Conservation (phyloP, 2,113 vertebrate genomes). For the Gambusia holbrooki region DNA sequence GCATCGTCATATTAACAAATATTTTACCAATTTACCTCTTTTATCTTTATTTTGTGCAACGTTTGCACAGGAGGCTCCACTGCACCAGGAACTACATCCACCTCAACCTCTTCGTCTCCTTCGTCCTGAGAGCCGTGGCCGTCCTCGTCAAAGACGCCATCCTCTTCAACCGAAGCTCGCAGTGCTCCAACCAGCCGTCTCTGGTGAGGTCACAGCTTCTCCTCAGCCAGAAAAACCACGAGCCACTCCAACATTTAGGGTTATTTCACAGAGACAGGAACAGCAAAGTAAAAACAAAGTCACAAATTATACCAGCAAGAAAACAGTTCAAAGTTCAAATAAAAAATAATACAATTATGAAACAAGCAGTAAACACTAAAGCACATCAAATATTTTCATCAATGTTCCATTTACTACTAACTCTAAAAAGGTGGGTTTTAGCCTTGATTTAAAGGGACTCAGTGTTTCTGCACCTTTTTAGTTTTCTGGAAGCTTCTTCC, state of each 20-base stretch:
- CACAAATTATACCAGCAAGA: neutral
- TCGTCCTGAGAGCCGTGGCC: slow-evolving; percentile 89
- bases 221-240: neutral
- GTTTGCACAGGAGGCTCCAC: slow-evolving; percentile 85
- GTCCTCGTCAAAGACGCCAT: slow-evolving; percentile 90
- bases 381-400: too few relatives aligned
- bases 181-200: slow-evolving; percentile 70
- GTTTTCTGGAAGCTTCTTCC: too few relatives aligned
- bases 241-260: neutral
- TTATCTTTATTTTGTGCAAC: neutral
- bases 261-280: too few relatives aligned
- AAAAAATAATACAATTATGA: too few relatives aligned
- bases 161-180: slow-evolving; percentile 81
- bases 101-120: slow-evolving; percentile 93
- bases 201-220: slow-evolving; percentile 66
- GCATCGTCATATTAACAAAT: neutral
- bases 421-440: too few relatives aligned
- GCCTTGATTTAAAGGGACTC: too few relatives aligned
- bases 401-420: too few relatives aligned
- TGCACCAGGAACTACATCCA: slow-evolving; percentile 96
- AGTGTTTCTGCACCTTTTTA: too few relatives aligned
- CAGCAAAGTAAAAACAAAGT: too few relatives aligned
- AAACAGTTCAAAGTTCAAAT: too few relatives aligned
- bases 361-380: too few relatives aligned
- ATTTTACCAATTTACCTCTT: neutral